A percentile compares a stretch with the other conserved stretches of the same genome.
These are phyloP conservation scores for Eupleurogrammus muticus DNA, from an alignment of 2,797 vertebrate species.

Conservation along the genomic window DNA sequence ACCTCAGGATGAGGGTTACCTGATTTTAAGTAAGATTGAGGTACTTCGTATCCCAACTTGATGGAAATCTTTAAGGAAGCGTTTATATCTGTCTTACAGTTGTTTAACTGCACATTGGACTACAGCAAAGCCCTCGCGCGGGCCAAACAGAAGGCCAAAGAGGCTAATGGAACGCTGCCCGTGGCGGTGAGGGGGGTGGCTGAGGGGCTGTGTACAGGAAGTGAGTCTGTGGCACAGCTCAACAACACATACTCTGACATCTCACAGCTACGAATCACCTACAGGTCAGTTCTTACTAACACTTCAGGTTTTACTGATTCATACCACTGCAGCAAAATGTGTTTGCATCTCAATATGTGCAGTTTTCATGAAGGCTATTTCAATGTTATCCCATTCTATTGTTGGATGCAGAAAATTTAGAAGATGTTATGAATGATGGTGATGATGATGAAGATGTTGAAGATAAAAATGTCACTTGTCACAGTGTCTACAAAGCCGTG, in stretches of 20 bases:
- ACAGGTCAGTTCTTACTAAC: slow-evolving; percentile 75
- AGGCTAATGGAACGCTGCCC: slow-evolving; percentile 53
- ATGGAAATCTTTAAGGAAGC: not conserved
- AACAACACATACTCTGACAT: slow-evolving; percentile 88
- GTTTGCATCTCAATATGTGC: no score
- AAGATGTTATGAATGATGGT: not conserved
- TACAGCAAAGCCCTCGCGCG: slow-evolving; percentile 58
- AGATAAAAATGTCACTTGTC: slow-evolving; percentile 1
- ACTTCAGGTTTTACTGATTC: not conserved
- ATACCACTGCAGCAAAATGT: not conserved
- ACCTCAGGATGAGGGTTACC: no score
- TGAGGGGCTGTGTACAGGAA: slow-evolving; percentile 80
- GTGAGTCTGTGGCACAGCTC: slow-evolving; percentile 79
- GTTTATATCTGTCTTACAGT: slow-evolving; percentile 46
- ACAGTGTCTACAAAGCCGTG: slow-evolving; percentile 88
- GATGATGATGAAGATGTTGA: slow-evolving; percentile 4
- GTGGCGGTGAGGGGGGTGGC: slow-evolving; percentile 55
- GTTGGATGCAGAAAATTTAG: not conserved
- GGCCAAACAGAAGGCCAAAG: slow-evolving; percentile 36
- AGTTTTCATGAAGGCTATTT: no score
- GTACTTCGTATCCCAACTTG: not conserved
- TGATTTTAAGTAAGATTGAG: not conserved
- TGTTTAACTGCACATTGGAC: slow-evolving; percentile 88
- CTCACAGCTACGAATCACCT: slow-evolving; percentile 88
- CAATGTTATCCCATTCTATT: no score